Conservation (phyloP, 1,140 invertebrate genomes). For the Apolygus lucorum region DNA sequence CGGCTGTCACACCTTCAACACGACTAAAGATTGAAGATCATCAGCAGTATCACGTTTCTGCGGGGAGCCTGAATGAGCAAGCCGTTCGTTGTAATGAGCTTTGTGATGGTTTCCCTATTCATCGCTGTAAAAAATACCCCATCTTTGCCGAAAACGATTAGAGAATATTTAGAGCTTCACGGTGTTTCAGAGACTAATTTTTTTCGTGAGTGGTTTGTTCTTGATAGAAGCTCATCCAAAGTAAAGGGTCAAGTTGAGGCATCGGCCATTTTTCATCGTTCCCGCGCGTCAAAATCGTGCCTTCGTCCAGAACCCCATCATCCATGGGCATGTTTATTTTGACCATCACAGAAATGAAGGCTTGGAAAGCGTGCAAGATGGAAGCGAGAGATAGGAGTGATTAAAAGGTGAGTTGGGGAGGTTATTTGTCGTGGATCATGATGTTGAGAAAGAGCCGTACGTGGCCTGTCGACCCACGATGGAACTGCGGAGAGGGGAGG, state of each 20-base stretch:
- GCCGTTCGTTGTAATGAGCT: too few relatives aligned
- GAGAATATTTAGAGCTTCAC: not conserved
- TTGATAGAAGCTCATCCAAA: not conserved
- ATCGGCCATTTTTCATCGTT: not conserved
- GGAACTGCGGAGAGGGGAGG: not conserved
- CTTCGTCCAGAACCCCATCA: not conserved
- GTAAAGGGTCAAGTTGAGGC: not conserved
- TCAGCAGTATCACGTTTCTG: too few relatives aligned
- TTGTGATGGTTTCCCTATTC: too few relatives aligned
- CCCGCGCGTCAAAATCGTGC: not conserved
- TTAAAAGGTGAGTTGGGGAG: conserved; percentile 5
- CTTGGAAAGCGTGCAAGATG: conserved; percentile 5
- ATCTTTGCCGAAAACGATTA: too few relatives aligned
- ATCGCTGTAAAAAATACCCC: too few relatives aligned
- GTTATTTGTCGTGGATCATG: conserved; percentile 16
- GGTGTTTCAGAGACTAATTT: not conserved
- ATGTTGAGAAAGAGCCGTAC: conserved; percentile 2
- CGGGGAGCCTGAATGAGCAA: too few relatives aligned
- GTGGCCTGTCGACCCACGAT: not conserved
- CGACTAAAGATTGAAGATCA: too few relatives aligned
- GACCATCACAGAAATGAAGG: not conserved
- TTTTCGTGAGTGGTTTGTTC: not conserved
- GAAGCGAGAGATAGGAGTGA: conserved; percentile 4
- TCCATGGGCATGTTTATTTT: not conserved
- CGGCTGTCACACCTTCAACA: too few relatives aligned